Conservation (phyloP, 23 tunicate species). For the Ciona savignyi region DNA sequence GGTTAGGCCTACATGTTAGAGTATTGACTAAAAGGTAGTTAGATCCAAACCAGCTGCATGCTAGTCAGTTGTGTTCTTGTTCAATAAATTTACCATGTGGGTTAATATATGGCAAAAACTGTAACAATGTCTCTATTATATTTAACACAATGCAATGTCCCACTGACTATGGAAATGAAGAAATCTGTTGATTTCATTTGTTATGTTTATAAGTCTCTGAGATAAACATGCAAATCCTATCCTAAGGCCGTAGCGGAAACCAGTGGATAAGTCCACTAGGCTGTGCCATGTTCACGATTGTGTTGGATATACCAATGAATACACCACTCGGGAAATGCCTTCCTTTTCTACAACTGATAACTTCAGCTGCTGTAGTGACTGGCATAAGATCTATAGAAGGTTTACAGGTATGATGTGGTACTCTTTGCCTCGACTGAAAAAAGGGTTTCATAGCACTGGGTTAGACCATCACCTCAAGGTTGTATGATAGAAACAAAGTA, state of each 20-base stretch:
- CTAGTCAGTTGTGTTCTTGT: too few relatives aligned
- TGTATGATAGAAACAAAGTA: too few relatives aligned
- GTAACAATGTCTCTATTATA: too few relatives aligned
- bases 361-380: slow-evolving; percentile 69
- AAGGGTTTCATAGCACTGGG: background rate
- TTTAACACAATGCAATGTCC: too few relatives aligned
- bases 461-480: too few relatives aligned
- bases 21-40: background rate
- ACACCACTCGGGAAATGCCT: slow-evolving; percentile 45
- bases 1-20: background rate
- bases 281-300: slow-evolving; percentile 74
- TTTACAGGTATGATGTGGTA: slow-evolving; percentile 16
- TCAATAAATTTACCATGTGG: too few relatives aligned
- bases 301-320: slow-evolving; percentile 21
- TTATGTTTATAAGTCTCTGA: background rate
- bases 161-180: too few relatives aligned
- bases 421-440: background rate
- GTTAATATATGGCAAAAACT: too few relatives aligned
- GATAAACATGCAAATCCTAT: background rate
- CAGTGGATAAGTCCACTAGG: slow-evolving; percentile 91
- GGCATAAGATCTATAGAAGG: slow-evolving; percentile 31
- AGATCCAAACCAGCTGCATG: too few relatives aligned
- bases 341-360: slow-evolving; percentile 66
- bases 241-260: slow-evolving; percentile 67
- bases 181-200: too few relatives aligned